Percentiles rank a stretch among this genome's conserved stretches.
These are phyloP conservation scores for Thelaira solivaga DNA, from an alignment of 2,888 invertebrate genomes.

Conservation along the genomic window DNA sequence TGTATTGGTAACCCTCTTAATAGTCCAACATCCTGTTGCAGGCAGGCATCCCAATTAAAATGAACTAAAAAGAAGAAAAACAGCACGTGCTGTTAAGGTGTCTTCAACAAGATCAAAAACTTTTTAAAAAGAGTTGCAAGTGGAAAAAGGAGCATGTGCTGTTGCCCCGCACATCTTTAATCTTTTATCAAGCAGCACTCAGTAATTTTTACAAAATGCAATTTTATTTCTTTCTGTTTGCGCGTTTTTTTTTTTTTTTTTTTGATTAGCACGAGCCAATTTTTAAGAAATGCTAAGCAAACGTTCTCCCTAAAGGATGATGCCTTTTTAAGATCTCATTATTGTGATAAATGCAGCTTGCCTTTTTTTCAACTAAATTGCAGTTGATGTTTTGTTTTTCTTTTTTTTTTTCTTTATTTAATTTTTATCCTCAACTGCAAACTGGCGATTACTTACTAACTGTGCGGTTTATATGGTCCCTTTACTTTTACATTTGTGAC, in stretches of 20 bases:
- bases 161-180: slow-evolving; percentile 52
- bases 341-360: slow-evolving; percentile 63
- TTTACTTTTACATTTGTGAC: no score
- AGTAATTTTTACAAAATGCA: slow-evolving; percentile 50
- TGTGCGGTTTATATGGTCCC: slow-evolving; percentile 38
- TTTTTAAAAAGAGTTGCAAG: not conserved
- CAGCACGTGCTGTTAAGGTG: slow-evolving; percentile 51
- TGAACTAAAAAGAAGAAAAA: slow-evolving; percentile 17
- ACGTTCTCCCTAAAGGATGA: slow-evolving; percentile 40
- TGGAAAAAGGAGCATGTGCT: not conserved
- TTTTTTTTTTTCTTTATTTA: no score
- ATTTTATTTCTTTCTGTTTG: slow-evolving; percentile 14
- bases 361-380: slow-evolving; percentile 42
- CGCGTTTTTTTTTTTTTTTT: slow-evolving; percentile 1
- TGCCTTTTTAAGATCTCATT: slow-evolving; percentile 49
- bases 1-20: no score
- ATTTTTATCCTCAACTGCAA: slow-evolving; percentile 3
- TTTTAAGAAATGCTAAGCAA: no score
- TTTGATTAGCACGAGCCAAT: no score
- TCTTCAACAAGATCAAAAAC: slow-evolving; percentile 8
- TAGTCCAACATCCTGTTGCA: slow-evolving; percentile 54
- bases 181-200: slow-evolving; percentile 45
- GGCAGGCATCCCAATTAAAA: slow-evolving; percentile 61
- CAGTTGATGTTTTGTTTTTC: slow-evolving; percentile 47
- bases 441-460: slow-evolving; percentile 20